Base-by-base conservation (phyloP, 2,888 invertebrate genomes). In the Mesorhabditis sp. region DNA sequence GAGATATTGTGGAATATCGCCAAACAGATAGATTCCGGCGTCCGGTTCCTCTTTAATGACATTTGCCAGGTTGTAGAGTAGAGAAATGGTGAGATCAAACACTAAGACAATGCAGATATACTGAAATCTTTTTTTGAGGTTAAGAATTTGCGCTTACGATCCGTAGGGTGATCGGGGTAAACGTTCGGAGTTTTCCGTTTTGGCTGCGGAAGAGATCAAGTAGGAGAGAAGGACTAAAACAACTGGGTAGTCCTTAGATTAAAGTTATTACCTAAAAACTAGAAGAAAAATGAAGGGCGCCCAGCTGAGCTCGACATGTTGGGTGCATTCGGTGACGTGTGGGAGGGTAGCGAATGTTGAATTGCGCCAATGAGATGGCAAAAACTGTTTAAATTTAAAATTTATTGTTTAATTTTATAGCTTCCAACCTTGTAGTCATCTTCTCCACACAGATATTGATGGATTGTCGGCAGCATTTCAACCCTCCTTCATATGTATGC, bases 231-330 rank as follows among this genome's bases (percentile, higher is more conserved):
- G 15, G 67, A 15, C n/a, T 44, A n/a, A 66, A 28, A 45, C 43
- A 13, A 44, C 5, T 13, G 45, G n/a, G 6, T 66, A 7, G 28
- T 43, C 7, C 41, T 13, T 43, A 2, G 43, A 65, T 41, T 43
- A 41, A n/a, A 43, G 13, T 64, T 65, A 4, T 5, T 83, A 78
- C 28, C 73, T 71, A 66, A 81, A 77, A 13, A 81, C n/a, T 5
- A 78, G 44, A 4, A 84, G 71, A 67, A 84, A 84, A 5, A 80
- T 4, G 5, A 77, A 75, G 7, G 84, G 84, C 15, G 83, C 67
- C 68, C 74, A 77, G n/a, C 78, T 76, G 64, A 83, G 76, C 10
- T 80, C 73, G 5, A 81, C 72, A 69, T 84, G 80, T 67, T 84
- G 84, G 7, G 76, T 74, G 67, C 83, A 83, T 70, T 80, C 77